phyloP scores from a whole-genome alignment of 2,888 invertebrate genomes.

The Pristionchus exspectatus region DNA sequence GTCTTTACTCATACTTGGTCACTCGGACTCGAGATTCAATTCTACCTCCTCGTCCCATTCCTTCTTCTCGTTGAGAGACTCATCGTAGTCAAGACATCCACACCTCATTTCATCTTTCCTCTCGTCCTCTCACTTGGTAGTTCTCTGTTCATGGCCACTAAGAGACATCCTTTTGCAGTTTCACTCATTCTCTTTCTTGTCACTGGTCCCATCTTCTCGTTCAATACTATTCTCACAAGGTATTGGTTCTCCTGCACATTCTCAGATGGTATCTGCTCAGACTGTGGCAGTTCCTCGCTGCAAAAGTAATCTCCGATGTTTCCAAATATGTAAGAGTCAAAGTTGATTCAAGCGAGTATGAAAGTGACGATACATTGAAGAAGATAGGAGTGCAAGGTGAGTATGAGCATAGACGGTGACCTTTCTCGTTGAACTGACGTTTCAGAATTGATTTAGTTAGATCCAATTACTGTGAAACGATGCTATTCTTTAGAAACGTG shows the following conservation, averaged over 20 bases:
- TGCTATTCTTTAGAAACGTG: too few species aligned
- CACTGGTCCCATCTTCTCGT: constrained; percentile 28
- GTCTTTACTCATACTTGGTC: constrained; percentile 33
- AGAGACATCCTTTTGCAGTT: not conserved
- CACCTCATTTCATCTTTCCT: constrained; percentile 16
- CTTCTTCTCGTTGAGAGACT: constrained; percentile 18
- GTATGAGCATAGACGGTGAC: not conserved
- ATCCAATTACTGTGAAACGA: too few species aligned
- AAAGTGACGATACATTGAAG: constrained; percentile 3
- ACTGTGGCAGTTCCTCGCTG: constrained; percentile 34
- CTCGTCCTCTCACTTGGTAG: constrained; percentile 4
- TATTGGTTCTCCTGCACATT: not conserved
- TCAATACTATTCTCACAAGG: constrained; percentile 32
- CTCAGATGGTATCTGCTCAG: not conserved
- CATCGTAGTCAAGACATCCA: not conserved
- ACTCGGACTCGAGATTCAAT: constrained; percentile 31
- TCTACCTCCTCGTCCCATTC: not conserved
- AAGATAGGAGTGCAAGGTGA: constrained; percentile 20
- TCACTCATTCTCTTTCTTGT: constrained; percentile 26
- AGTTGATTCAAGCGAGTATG: not conserved
- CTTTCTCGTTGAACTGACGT: too few species aligned
- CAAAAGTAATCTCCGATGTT: constrained; percentile 18
- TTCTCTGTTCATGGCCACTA: not conserved
- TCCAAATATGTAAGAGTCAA: not conserved
- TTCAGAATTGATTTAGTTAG: too few species aligned